These are phyloP conservation scores for Apistogramma diplotaenia DNA, from an alignment of 2,113 vertebrate species.

Conservation along the genomic window DNA sequence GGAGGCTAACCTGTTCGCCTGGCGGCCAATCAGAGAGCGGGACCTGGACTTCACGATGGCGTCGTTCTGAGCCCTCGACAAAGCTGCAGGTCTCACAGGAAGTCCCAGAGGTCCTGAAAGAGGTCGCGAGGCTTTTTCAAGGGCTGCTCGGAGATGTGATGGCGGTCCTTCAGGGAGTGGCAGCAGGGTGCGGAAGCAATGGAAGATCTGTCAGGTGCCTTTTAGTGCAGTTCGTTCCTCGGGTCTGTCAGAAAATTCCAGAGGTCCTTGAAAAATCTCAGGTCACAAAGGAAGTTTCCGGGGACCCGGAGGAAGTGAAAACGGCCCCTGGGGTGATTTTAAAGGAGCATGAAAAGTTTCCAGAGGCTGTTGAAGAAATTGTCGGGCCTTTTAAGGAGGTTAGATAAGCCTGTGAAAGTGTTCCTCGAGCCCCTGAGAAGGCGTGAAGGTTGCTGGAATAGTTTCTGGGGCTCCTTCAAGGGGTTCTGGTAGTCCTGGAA, in stretches of 20 bases:
- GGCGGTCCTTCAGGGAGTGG: neutral
- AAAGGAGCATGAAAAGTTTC: neutral
- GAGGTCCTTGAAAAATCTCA: neutral
- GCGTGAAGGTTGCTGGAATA: neutral
- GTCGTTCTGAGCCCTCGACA: neutral
- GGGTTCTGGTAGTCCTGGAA: neutral
- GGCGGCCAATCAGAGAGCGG: slow-evolving; percentile 8
- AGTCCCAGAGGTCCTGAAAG: neutral
- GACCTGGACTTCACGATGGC: neutral
- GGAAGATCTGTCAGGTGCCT: rapidly evolving
- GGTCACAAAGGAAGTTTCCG: neutral
- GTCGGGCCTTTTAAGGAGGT: neutral
- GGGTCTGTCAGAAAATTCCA: neutral
- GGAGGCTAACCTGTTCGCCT: neutral
- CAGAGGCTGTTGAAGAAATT: neutral
- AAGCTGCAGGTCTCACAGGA: neutral
- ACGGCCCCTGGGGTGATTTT: neutral
- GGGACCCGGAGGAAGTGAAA: neutral
- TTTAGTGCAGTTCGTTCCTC: neutral
- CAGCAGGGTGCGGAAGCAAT: neutral
- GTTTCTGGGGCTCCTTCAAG: neutral
- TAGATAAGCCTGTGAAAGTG: neutral
- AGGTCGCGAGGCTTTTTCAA: neutral
- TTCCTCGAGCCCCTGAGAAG: neutral
- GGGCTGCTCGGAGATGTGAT: neutral